Conservation (phyloP, 2,113 vertebrate genomes). For the Danio rerio region GRCz12tu NC_133190.1:1327001-1327500, state of each 20-base stretch:
- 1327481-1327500: background rate
- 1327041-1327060: too few relatives aligned
- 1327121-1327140: background rate
- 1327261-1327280: conserved; percentile 53
- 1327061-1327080: background rate
- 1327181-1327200: conserved; percentile 17
- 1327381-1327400: conserved; percentile 61
- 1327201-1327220: conserved; percentile 42
- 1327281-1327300: conserved; percentile 55
- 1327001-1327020: background rate
- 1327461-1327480: background rate
- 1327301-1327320: conserved; percentile 61
- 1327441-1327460: conserved; percentile 7
- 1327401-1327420: conserved; percentile 61
- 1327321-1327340: conserved; percentile 54
- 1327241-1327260: conserved; percentile 59
- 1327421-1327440: conserved; percentile 71
- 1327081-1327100: too few relatives aligned
- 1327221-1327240: conserved; percentile 56
- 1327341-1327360: conserved; percentile 69
- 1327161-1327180: conserved; percentile 6
- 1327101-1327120: too few relatives aligned
- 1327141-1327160: background rate
- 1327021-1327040: background rate
- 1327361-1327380: conserved; percentile 71